These are phyloP conservation scores for Eptesicus fuscus DNA, from an alignment of 2,113 vertebrate species.

Conservation along the genomic window DNA sequence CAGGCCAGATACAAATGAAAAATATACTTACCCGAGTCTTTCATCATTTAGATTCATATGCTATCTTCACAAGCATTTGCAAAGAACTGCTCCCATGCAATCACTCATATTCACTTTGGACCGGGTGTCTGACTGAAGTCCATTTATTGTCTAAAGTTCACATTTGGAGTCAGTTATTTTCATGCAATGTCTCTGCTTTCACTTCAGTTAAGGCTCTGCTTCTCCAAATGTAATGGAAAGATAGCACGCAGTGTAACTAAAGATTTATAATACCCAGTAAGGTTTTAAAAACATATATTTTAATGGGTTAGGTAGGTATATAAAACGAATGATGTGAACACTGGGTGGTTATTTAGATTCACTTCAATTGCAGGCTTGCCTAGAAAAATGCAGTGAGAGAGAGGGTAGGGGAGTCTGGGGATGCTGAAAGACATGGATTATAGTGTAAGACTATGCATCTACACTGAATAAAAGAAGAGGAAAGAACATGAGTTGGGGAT, in stretches of 20 bases:
- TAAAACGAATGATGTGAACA: not conserved
- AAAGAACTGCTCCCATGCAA: not conserved
- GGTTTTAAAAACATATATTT: not conserved
- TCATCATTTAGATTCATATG: not conserved
- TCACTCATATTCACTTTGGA: slow-evolving; percentile 18
- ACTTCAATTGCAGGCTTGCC: not conserved
- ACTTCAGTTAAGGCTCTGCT: not conserved
- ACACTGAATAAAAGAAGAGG: not conserved
- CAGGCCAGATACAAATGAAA: not conserved
- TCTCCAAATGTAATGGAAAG: not conserved
- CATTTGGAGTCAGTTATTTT: not conserved
- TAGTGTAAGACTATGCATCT: not conserved
- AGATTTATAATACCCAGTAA: not conserved
- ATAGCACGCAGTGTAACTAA: not conserved
- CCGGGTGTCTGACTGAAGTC: not conserved
- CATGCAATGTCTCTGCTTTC: not conserved
- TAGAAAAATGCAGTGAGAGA: not conserved
- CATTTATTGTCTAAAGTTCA: slow-evolving; percentile 13
- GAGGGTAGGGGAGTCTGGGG: not conserved
- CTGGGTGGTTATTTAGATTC: not conserved
- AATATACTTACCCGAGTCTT: not conserved
- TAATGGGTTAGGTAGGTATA: not conserved
- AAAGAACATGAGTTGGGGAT: not conserved
- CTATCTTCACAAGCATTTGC: slow-evolving; percentile 12
- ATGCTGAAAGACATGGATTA: not conserved